Conservation (phyloP, 2,888 invertebrate genomes). For the Branchipolynoe longqiensis region DNA sequence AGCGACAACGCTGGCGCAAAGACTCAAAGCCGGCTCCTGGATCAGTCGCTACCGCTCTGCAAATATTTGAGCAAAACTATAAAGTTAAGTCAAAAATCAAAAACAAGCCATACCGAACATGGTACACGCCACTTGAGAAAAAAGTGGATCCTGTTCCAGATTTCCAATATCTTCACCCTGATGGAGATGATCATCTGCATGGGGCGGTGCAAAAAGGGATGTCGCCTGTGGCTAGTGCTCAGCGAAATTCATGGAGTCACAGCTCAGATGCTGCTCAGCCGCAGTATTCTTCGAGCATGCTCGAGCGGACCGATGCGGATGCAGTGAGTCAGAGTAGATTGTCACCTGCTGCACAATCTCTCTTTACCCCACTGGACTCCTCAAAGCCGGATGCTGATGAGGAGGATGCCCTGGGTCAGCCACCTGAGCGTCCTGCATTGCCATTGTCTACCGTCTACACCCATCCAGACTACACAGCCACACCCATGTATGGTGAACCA, state of each 20-base stretch:
- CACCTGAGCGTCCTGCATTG: conserved; percentile 8
- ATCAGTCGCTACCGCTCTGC: conserved; percentile 56
- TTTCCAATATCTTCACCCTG: neutral
- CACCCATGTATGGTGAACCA: too few species aligned
- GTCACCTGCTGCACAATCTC: conserved; percentile 20
- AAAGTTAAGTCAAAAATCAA: too few species aligned
- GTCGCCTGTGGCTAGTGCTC: too few species aligned
- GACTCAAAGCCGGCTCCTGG: conserved; percentile 65
- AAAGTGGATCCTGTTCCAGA: neutral
- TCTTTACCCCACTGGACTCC: neutral
- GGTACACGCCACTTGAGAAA: neutral
- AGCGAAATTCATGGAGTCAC: neutral
- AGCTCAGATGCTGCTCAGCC: neutral
- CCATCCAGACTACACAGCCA: neutral
- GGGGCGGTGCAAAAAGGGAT: neutral
- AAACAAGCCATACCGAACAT: neutral
- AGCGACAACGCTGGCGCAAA: conserved; percentile 57
- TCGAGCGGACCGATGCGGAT: neutral
- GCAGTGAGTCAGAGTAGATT: neutral
- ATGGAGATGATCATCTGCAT: conserved; percentile 3
- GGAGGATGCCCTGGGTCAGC: neutral
- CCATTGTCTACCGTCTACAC: neutral
- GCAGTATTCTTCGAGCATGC: neutral
- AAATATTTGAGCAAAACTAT: conserved; percentile 58
- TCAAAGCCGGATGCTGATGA: neutral